A percentile compares a stretch with the other conserved stretches of the same genome.
These are phyloP conservation scores for Orius laevigatus DNA, from an alignment of 1,140 invertebrate genomes.

Conservation along the genomic window DNA sequence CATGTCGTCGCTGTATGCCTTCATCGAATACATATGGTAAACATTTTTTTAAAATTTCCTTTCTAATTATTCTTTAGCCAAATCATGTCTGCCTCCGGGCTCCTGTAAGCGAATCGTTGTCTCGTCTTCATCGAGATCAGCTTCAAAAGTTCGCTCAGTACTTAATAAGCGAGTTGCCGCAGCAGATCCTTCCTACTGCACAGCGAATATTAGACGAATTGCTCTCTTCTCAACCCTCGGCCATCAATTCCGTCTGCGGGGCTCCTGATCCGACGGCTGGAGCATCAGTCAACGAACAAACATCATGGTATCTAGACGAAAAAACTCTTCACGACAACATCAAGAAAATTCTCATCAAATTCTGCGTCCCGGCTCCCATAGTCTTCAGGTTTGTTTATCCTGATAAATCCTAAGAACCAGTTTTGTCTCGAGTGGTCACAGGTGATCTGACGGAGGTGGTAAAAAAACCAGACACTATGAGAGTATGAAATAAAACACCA, in stretches of 20 bases:
- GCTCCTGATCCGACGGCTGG: conserved; percentile 94
- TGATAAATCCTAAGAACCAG: too few species aligned
- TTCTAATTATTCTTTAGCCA: conserved; percentile 40
- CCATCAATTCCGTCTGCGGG: conserved; percentile 81
- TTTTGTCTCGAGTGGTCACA: too few species aligned
- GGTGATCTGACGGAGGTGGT: too few species aligned
- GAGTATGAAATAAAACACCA: too few species aligned
- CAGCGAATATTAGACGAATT: conserved; percentile 91
- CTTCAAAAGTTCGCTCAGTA: conserved; percentile 99
- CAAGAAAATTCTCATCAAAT: conserved; percentile 95
- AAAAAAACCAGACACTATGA: too few species aligned
- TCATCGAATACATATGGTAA: conserved; percentile 87
- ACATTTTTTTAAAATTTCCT: conserved; percentile 14
- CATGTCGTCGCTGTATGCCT: conserved; percentile 97
- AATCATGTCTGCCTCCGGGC: conserved; percentile 79
- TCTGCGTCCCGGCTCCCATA: conserved; percentile 91
- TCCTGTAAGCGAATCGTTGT: conserved; percentile 93
- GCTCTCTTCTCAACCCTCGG: conserved; percentile 72
- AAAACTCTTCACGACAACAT: conserved; percentile 94
- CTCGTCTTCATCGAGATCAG: conserved; percentile 80
- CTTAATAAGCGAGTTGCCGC: conserved; percentile 94
- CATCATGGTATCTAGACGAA: conserved; percentile 94
- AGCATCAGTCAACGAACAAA: conserved; percentile 85
- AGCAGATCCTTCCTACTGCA: conserved; percentile 93
- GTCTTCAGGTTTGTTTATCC: conserved; percentile 66